phyloP scores from a whole-genome alignment of 1,140 invertebrate species.

The Arctopsyche grandis region DNA sequence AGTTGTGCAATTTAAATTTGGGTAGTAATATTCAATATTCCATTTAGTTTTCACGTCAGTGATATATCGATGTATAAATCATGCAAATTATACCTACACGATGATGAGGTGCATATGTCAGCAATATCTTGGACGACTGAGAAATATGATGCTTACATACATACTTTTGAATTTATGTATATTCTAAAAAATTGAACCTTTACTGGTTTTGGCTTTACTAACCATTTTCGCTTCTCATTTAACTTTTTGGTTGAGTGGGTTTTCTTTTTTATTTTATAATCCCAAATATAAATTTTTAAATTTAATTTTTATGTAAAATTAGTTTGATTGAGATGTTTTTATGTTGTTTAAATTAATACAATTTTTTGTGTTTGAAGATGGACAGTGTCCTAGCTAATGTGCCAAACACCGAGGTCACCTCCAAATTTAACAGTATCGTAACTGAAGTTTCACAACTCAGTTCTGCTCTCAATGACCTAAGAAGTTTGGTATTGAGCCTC shows the following conservation, averaged over 20 bases:
- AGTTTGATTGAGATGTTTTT: too few relatives aligned
- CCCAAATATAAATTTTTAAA: too few relatives aligned
- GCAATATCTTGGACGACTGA: too few relatives aligned
- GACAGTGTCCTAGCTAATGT: constrained; percentile 65
- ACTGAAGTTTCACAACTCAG: constrained; percentile 63
- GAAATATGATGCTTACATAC: too few relatives aligned
- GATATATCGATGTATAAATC: not conserved
- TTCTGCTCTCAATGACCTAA: constrained; percentile 60
- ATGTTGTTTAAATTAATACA: too few relatives aligned
- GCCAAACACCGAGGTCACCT: constrained; percentile 62
- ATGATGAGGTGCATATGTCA: too few relatives aligned
- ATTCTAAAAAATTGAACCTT: not conserved
- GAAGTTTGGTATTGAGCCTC: constrained; percentile 60
- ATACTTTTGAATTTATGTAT: not conserved
- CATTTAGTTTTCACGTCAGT: not conserved
- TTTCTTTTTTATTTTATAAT: not conserved
- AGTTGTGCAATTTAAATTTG: not conserved
- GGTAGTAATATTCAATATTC: not conserved
- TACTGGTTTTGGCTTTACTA: constrained; percentile 1
- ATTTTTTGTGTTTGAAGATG: constrained; percentile 59
- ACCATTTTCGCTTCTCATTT: not conserved
- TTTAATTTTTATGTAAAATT: too few relatives aligned
- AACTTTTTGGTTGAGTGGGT: not conserved
- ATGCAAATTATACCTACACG: not conserved
- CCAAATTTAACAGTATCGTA: constrained; percentile 63